Evolutionary conservation across 2,797 vertebrate genomes (phyloP).

Genomic region (Chaetophractus vellerosus): DNA sequence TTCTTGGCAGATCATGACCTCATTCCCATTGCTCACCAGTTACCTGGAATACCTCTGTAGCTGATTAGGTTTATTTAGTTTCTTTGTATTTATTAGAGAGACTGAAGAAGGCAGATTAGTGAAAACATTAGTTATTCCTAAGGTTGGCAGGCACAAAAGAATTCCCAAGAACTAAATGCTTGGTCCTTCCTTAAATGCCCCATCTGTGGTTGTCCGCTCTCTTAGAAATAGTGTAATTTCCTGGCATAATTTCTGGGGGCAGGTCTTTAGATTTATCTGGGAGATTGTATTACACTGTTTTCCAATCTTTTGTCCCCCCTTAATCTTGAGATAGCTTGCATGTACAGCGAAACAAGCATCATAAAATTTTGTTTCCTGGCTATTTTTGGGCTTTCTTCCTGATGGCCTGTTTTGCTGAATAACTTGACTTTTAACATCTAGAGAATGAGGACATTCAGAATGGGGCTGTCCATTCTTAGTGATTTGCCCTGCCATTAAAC

Average conservation of each 20-base stretch:
- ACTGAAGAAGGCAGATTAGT: background rate
- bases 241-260: background rate
- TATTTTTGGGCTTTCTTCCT: background rate
- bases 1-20: background rate
- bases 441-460: background rate
- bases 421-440: background rate
- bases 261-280: background rate
- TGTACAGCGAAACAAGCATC: background rate
- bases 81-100: background rate
- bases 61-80: constrained; percentile 34
- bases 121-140: constrained; percentile 25
- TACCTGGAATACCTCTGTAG: background rate
- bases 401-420: background rate
- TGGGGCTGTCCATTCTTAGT: background rate
- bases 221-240: background rate
- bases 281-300: background rate
- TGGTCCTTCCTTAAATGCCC: background rate
- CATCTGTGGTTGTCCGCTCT: background rate
- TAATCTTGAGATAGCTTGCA: background rate
- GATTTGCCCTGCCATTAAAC: background rate
- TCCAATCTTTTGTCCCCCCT: background rate
- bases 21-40: background rate
- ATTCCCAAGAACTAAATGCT: constrained; percentile 23
- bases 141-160: background rate
- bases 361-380: background rate